phyloP scores from a whole-genome alignment of 2,113 vertebrate genomes.

The Hucho hucho region DNA sequence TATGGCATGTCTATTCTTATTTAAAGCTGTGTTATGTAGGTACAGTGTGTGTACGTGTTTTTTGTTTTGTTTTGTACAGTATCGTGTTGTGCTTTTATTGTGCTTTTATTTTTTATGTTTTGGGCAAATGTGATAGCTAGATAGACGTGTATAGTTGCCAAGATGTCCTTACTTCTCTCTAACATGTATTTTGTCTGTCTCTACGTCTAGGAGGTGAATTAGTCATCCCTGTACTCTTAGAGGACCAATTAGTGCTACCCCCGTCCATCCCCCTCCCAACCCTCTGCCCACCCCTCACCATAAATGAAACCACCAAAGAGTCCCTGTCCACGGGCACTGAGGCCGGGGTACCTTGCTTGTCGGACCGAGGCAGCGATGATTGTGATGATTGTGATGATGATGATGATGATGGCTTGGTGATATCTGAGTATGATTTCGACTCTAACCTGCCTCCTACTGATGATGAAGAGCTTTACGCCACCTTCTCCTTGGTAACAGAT shows the following conservation, averaged over 20 bases:
- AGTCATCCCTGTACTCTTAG: constrained; percentile 93
- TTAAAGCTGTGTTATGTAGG: neutral
- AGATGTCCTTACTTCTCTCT: constrained; percentile 26
- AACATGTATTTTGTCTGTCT: constrained; percentile 70
- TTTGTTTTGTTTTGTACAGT: neutral
- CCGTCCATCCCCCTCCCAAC: constrained; percentile 97
- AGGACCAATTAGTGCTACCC: constrained; percentile 96
- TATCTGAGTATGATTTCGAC: constrained; percentile 99
- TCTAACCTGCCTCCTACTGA: constrained; percentile 98
- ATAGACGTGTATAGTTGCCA: neutral
- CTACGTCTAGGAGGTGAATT: constrained; percentile 96
- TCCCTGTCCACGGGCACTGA: constrained; percentile 99
- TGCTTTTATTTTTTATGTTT: neutral
- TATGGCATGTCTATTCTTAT: neutral
- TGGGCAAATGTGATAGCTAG: neutral
- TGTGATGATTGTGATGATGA: constrained; percentile 84
- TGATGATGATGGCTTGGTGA: constrained; percentile 98
- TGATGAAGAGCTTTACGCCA: constrained; percentile 99
- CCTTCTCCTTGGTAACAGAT: constrained; percentile 99
- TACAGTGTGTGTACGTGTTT: neutral
- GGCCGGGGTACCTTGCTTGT: constrained; percentile 99
- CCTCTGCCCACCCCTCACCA: constrained; percentile 97
- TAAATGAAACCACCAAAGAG: constrained; percentile 99
- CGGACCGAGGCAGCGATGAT: constrained; percentile 99
- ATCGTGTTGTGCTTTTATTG: constrained; percentile 9